Evolutionary conservation across 2,888 invertebrate genomes (phyloP).

Genomic region (Thera obeliscata): DNA sequence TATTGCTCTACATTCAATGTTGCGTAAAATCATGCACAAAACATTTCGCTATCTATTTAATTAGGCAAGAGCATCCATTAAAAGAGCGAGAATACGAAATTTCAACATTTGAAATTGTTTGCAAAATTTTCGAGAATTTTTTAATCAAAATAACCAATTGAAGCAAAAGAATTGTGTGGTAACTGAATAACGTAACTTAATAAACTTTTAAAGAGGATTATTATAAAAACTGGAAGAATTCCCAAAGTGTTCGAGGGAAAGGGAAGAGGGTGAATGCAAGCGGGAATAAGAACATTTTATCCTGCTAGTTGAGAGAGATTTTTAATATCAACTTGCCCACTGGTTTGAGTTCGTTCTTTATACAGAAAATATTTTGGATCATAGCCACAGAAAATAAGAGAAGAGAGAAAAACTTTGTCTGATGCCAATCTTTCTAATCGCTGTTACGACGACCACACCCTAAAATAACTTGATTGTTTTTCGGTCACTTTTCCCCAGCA

Average conservation of each 20-base stretch:
- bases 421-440: background rate
- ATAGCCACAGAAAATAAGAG: too few species aligned
- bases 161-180: slow-evolving; percentile 45
- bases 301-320: too few species aligned
- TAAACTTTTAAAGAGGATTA: slow-evolving; percentile 51
- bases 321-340: too few species aligned
- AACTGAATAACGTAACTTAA: slow-evolving; percentile 43
- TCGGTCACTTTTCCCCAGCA: slow-evolving; percentile 51
- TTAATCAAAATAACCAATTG: slow-evolving; percentile 46
- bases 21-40: background rate
- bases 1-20: background rate
- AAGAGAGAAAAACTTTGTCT: too few species aligned
- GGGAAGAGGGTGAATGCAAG: slow-evolving; percentile 31
- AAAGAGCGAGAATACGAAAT: slow-evolving; percentile 26
- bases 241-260: slow-evolving; percentile 41
- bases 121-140: slow-evolving; percentile 42
- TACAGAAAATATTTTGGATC: too few species aligned
- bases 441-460: slow-evolving; percentile 31
- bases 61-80: slow-evolving; percentile 26
- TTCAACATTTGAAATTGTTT: slow-evolving; percentile 40
- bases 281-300: slow-evolving; percentile 12
- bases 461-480: slow-evolving; percentile 51
- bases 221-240: slow-evolving; percentile 49
- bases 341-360: too few species aligned
- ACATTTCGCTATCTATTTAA: slow-evolving; percentile 28